Evolutionary conservation across 2,888 invertebrate species (phyloP), one percentile per base, ranked within the genome.

Genomic region (Xestoiulus laeticollis): DNA sequence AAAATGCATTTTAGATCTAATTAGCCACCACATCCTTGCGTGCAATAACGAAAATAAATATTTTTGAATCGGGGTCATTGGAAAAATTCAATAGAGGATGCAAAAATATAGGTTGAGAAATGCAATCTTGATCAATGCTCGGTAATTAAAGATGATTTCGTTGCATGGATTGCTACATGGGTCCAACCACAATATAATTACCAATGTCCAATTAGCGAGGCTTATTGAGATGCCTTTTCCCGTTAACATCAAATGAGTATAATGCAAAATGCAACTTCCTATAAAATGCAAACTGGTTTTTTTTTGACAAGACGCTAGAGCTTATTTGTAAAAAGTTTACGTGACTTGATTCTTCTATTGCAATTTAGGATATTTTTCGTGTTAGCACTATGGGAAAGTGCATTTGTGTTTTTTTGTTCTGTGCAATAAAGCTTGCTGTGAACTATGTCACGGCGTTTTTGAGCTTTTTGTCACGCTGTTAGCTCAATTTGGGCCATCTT

Each of bases 391-490:
- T 78, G 78, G 30, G 78, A 78, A 78, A 38, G 38, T 38, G 6
- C 38, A 38, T 10, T 59, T 59, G 59, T 6, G 10, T 59, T 59
- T 59, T 30, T n/a, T 59, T 78, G 30, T 30, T 78, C 30, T 30
- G 30, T 26, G 30, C 78, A 78, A 78, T 78, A 78, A 30, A 78
- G 78, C 78, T 78, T 30, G 78, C 78, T 78, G 78, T 78, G 78
- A 78, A 78, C 78, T 78, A 78, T 78, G 78, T 78, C 78, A 78
- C 78, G 78, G 78, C 78, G 14, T 78, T 26, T 78, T 78, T 78
- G 78, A 78, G 78, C 78, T 16, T 30, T n/a, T 30, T 30, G 78
- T 78, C 78, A 78, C 78, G 78, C 78, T 78, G 78, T 30, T 78
- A 30, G 16, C 30, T 26, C 78, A 78, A 78, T 78, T 78, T 78